Conservation (phyloP, 2,113 vertebrate genomes). For the Copsychus sechellarum region DNA sequence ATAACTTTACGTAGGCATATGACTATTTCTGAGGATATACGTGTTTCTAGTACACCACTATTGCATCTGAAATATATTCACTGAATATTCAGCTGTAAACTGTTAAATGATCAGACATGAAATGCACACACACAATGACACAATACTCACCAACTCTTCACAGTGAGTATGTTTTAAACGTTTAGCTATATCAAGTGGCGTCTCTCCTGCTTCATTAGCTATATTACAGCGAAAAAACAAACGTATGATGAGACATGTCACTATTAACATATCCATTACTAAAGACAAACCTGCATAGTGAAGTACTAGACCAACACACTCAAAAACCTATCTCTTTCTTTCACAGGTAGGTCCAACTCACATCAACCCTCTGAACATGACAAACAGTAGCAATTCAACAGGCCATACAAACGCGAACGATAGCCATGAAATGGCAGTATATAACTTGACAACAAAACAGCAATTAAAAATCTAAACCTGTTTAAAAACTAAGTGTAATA, state of each 20-base stretch:
- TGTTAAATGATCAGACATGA: neutral
- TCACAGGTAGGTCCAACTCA: neutral
- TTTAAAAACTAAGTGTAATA: neutral
- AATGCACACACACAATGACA: neutral
- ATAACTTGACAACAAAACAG: neutral
- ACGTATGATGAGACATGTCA: neutral
- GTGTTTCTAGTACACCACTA: neutral
- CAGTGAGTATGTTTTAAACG: conserved; percentile 88
- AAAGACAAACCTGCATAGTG: neutral
- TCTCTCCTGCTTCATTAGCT: conserved; percentile 94
- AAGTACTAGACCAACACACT: neutral
- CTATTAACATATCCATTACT: neutral
- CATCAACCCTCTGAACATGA: neutral
- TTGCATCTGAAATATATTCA: neutral
- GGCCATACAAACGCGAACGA: neutral
- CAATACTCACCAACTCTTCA: conserved; percentile 88
- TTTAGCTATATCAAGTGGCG: conserved; percentile 87
- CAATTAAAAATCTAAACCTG: neutral
- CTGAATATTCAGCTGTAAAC: neutral
- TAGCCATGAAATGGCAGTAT: neutral
- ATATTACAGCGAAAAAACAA: conserved; percentile 37
- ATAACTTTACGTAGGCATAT: neutral
- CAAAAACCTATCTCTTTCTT: neutral
- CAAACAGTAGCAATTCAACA: neutral
- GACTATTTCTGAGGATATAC: neutral